Base-by-base conservation (phyloP, 2,888 invertebrate genomes). In the Galeruca laticollis region DNA sequence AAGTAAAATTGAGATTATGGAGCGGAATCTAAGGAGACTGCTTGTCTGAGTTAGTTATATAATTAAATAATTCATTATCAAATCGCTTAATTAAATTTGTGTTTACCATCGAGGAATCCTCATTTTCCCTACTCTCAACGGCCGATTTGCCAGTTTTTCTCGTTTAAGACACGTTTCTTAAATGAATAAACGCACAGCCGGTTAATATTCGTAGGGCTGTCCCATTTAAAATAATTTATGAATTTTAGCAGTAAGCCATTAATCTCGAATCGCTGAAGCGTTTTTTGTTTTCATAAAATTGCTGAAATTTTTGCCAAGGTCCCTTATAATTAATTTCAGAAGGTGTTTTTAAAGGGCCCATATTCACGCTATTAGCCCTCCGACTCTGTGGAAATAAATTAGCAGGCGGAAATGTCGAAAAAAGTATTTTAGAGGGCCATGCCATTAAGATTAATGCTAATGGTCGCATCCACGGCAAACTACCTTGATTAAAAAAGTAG, bases 231-330 rank as follows among this genome's bases (percentile, higher is more conserved):
- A 18, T 59, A 51, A 66, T 66, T 66, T 51, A 66, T 66, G 59
- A 66, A 20, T 51, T 49, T 21, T 35, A 59, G 18, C 33, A 18
- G 43, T 15, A 26, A 26, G 10, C 51, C 66, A 66, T 66, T 60
- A 66, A 66, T 66, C 49, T 18, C 21, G 51, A 66, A 59, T 59
- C 49, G 57, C 65, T 47, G 49, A 65, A 57, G 37, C 65, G 59
- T 70, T 68, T 69, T 70, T 70, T 72, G 70, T 67, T 70, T 69
- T 69, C 68, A 54, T 60, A 67, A 72, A 72, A 72, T 72, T 70
- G 64, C 68, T 69, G 70, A 37, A 63, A 57, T 67, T 70, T 72
- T 71, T 71, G 61, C 54, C 56, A 35, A 56, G 54, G 47, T 60
- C 35, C 49, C 43, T 15, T 59, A 65, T 73, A 73, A 73, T 73